Evolutionary conservation across 2,113 vertebrate species (phyloP).

Genomic region (Pluvianellus socialis): DNA sequence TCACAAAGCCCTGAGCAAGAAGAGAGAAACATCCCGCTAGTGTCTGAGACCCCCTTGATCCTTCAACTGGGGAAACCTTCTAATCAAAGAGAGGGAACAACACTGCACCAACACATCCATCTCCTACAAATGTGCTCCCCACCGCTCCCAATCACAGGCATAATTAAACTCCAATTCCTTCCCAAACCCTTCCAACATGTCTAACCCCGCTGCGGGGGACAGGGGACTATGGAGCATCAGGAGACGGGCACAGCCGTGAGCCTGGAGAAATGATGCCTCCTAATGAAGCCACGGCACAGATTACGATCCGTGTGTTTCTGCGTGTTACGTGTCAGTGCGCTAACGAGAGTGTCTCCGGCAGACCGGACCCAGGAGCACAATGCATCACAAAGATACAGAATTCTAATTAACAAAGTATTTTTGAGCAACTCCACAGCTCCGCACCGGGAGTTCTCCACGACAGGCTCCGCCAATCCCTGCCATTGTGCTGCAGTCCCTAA

Average conservation of each 20-base stretch:
- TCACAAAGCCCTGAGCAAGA: neutral
- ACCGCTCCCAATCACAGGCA: fast-evolving
- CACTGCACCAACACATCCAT: neutral
- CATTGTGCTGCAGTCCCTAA: neutral
- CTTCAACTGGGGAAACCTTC: neutral
- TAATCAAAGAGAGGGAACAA: neutral
- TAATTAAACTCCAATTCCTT: neutral
- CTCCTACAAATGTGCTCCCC: neutral
- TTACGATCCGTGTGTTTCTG: neutral
- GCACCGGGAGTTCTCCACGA: neutral
- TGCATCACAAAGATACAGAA: neutral
- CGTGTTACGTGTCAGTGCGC: neutral
- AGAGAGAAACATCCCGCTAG: neutral
- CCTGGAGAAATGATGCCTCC: neutral
- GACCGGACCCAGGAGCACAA: neutral
- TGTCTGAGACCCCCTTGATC: neutral
- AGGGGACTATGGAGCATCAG: neutral
- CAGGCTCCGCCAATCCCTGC: neutral
- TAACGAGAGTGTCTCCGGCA: neutral
- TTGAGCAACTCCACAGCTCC: neutral
- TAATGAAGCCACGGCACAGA: neutral
- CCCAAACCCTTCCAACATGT: neutral
- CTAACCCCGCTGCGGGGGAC: neutral
- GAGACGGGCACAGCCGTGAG: fast-evolving
- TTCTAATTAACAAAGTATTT: neutral